A percentile compares a stretch with the other conserved stretches of the same genome.
Evolutionary conservation across 1,140 invertebrate species (phyloP).

Genomic region (Saxidomus purpurata): DNA sequence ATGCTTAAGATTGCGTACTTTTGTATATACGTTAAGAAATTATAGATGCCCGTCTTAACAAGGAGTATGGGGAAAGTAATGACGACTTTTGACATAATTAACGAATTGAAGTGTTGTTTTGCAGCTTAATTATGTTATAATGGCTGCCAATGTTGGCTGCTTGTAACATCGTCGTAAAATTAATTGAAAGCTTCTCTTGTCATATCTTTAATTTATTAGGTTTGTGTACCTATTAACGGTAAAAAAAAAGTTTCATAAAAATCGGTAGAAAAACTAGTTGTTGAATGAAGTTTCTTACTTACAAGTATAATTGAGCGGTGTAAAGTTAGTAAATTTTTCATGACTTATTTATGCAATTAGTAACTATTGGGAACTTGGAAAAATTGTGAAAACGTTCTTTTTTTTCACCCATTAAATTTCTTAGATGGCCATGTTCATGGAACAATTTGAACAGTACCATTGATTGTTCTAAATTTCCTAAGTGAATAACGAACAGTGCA

Average conservation of each 20-base stretch:
- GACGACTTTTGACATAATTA: conserved; percentile 14
- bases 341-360: no score
- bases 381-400: no score
- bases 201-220: background rate
- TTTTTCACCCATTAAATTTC: no score
- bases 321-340: no score
- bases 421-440: no score
- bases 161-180: background rate
- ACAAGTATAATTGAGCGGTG: no score
- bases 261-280: background rate
- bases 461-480: no score
- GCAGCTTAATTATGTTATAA: background rate
- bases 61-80: background rate
- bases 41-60: background rate
- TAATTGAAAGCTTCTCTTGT: background rate
- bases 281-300: no score
- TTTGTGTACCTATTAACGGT: conserved; percentile 4
- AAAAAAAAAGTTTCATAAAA: background rate
- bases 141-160: background rate
- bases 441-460: no score
- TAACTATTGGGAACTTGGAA: no score
- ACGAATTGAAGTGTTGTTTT: conserved; percentile 20
- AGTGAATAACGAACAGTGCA: no score
- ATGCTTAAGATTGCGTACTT: background rate
- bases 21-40: background rate